phyloP scores from a whole-genome alignment of 1,140 invertebrate genomes.

The Pantala flavescens region DNA sequence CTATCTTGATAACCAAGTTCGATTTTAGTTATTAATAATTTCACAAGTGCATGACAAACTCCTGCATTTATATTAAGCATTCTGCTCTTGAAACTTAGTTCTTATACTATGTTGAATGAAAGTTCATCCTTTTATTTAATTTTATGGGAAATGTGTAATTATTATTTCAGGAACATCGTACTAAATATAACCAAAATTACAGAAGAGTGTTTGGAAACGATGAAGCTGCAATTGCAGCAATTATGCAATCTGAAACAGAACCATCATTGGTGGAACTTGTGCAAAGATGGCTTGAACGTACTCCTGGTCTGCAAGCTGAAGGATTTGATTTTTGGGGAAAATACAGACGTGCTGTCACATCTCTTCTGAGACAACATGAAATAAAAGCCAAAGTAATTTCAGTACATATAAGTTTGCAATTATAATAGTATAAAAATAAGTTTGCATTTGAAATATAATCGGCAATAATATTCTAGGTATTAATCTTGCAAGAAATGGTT shows the following conservation, averaged over 20 bases:
- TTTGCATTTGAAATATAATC: background rate
- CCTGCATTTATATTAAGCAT: too few relatives aligned
- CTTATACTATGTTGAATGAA: too few relatives aligned
- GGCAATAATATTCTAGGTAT: constrained; percentile 4
- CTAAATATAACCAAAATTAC: constrained; percentile 91
- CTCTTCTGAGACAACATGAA: constrained; percentile 41
- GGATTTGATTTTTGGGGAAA: constrained; percentile 93
- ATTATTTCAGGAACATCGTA: constrained; percentile 54
- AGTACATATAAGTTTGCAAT: background rate
- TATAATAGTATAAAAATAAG: too few relatives aligned
- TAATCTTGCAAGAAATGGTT: too few relatives aligned
- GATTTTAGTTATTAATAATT: too few relatives aligned
- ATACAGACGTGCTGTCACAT: constrained; percentile 66
- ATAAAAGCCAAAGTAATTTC: constrained; percentile 41
- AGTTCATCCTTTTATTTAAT: too few relatives aligned
- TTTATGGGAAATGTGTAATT: background rate
- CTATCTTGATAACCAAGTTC: too few relatives aligned
- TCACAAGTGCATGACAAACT: too few relatives aligned
- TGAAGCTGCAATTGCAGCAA: constrained; percentile 52
- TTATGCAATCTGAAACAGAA: constrained; percentile 69
- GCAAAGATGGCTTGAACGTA: constrained; percentile 87
- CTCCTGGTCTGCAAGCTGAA: constrained; percentile 72
- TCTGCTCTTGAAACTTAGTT: too few relatives aligned
- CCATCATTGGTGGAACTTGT: constrained; percentile 75
- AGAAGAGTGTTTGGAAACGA: constrained; percentile 74